Evolutionary conservation across 2,888 invertebrate species (phyloP), one percentile per base, ranked within the genome.

Genomic region (Trissolcus japonicus): DNA sequence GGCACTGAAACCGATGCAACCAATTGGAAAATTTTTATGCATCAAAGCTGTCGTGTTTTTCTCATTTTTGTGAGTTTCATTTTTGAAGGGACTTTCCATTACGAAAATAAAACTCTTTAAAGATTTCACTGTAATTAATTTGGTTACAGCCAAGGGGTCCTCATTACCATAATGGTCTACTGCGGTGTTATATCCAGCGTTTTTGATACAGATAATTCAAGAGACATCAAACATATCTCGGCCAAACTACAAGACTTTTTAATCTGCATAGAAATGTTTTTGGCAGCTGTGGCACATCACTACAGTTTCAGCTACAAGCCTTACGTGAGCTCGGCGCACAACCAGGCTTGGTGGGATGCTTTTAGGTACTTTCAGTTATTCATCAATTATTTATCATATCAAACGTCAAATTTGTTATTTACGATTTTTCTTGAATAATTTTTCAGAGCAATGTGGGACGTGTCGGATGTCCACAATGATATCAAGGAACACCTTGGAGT

Each of bases 41-140:
- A 98, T 98, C 82, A 98, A 98, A 91, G 96, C 97, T 81, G 98
- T 98, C 65, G 97, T 98, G 21, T 98, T 98, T 91, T 96, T 98
- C 89, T 98, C 98, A 55, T 98, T 98, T 90, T 98, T 98, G 98
- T 98, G 93, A 95, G 96, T 93, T 35, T 19, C 51, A 17, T 6
- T 6, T n/a, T 43, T 3, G 9, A 14, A 11, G 2, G 43, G 2
- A 2, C 2, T 6, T n/a, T 11, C n/a, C 9, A 14, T 41, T 41
- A n/a, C 13, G 9, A 43, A 43, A 46, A 1, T 46, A 16, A 46
- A 16, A 4, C 46, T 3, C 43, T n/a, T n/a, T 43, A 4, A 16
- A 25, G n/a, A n/a, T 25, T 54, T 25, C 14, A n/a, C 3, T n/a
- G 6, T 54, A 54, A 53, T 21, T 53, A 21, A n/a, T 21, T 29